phyloP scores from a whole-genome alignment of 2,113 vertebrate species.

The Cinclus mexicanus region DNA sequence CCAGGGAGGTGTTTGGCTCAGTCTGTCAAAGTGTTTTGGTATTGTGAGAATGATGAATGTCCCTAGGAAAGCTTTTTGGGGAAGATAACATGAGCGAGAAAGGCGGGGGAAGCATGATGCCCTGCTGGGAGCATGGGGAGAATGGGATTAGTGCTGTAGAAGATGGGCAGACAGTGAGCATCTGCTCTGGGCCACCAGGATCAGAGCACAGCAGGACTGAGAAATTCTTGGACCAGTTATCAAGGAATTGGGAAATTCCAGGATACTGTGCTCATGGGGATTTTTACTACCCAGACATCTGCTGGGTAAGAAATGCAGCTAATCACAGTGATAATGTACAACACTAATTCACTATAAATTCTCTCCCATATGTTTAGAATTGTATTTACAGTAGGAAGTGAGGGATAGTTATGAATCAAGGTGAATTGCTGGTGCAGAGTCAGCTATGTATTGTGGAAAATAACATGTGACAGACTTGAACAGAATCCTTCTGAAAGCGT shows the following conservation, averaged over 20 bases:
- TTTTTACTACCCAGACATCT: slow-evolving; percentile 63
- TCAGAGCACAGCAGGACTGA: slow-evolving; percentile 28
- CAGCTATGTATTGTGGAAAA: not conserved
- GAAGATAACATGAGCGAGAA: not conserved
- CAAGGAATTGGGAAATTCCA: slow-evolving; percentile 48
- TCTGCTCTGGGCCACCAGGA: slow-evolving; percentile 46
- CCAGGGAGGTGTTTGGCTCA: not conserved
- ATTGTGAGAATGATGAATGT: not conserved
- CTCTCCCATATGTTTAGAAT: slow-evolving; percentile 53
- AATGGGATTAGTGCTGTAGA: not conserved
- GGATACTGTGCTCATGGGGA: slow-evolving; percentile 34
- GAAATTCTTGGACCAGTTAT: slow-evolving; percentile 45
- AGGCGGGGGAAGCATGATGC: not conserved
- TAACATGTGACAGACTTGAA: not conserved
- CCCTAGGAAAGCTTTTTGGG: not conserved
- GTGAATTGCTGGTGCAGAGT: not conserved
- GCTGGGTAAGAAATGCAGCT: slow-evolving; percentile 60
- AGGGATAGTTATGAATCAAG: slow-evolving; percentile 29
- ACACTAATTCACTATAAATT: not conserved
- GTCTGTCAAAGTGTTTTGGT: not conserved
- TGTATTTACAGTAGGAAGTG: slow-evolving; percentile 52
- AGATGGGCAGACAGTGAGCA: not conserved
- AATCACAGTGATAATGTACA: not conserved
- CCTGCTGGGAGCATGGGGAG: not conserved
- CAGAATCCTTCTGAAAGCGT: not conserved